Percentiles rank a stretch among this genome's conserved stretches.
Conservation (phyloP, 2,113 vertebrate species). For the Nicator chloris region DNA sequence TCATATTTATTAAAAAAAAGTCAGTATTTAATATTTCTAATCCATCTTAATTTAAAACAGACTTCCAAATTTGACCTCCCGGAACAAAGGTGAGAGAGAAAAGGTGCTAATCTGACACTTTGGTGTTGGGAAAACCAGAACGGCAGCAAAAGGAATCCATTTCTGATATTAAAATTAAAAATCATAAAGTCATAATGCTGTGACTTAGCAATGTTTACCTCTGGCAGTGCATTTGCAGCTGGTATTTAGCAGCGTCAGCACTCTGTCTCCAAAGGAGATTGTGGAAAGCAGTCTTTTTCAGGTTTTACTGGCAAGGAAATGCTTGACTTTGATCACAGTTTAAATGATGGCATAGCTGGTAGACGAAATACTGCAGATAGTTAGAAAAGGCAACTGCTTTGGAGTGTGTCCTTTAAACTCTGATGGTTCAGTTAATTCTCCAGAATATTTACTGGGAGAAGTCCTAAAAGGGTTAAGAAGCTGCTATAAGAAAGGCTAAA, state of each 20-base stretch:
- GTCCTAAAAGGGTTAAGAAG: conserved; percentile 63
- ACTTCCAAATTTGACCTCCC: neutral
- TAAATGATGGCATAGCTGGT: neutral
- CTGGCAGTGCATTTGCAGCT: neutral
- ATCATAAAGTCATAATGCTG: neutral
- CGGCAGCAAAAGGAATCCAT: neutral
- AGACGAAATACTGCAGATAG: neutral
- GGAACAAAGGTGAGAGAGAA: neutral
- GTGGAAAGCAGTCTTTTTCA: neutral
- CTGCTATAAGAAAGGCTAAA: conserved; percentile 49
- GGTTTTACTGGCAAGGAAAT: neutral
- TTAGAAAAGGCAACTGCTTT: conserved; percentile 21
- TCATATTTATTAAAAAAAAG: neutral
- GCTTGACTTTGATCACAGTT: conserved; percentile 35
- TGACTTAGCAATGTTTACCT: neutral
- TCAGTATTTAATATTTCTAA: neutral
- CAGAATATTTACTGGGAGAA: conserved; percentile 47
- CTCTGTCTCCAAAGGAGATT: neutral
- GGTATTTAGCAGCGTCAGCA: neutral
- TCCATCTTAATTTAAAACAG: conserved; percentile 1
- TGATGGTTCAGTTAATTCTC: conserved; percentile 24
- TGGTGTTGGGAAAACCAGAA: neutral
- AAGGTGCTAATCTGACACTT: neutral
- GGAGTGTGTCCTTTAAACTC: conserved; percentile 36
- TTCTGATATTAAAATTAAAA: neutral